Percentiles rank a stretch among this genome's conserved stretches.
phyloP scores from a whole-genome alignment of 2,797 vertebrate species.

The Melanotaenia maccullochi region DNA sequence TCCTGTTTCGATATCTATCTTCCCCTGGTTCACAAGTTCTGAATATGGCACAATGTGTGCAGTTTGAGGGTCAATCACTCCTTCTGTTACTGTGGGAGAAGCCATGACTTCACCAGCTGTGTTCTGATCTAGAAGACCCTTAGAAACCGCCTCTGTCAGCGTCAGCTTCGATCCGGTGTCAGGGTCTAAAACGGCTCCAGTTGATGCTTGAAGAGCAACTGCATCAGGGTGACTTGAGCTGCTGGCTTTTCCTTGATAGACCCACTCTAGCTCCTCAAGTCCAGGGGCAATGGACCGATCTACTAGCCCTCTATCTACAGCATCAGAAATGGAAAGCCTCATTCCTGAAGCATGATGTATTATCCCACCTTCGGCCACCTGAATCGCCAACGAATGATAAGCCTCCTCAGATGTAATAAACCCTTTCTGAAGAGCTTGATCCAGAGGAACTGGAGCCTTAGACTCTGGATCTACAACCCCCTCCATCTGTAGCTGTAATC shows the following conservation, averaged over 20 bases:
- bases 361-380: constrained; percentile 92
- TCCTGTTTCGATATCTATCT: constrained; percentile 91
- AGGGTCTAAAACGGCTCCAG: constrained; percentile 80
- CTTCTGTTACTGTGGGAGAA: constrained; percentile 75
- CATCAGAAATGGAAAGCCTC: constrained; percentile 87
- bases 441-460: constrained; percentile 82
- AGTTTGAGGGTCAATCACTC: constrained; percentile 86
- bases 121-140: constrained; percentile 79
- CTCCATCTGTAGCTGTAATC: constrained; percentile 90
- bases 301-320: constrained; percentile 85
- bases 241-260: constrained; percentile 63
- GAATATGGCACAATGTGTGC: constrained; percentile 88
- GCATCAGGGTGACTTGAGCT: constrained; percentile 64
- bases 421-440: constrained; percentile 84
- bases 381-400: constrained; percentile 84
- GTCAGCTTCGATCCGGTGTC: constrained; percentile 79
- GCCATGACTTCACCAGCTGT: constrained; percentile 72
- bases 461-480: constrained; percentile 89
- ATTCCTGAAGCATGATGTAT: constrained; percentile 91
- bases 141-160: constrained; percentile 80
- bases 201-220: constrained; percentile 74
- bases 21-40: constrained; percentile 89
- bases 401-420: constrained; percentile 83
- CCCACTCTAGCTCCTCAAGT: constrained; percentile 83
- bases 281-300: constrained; percentile 79